Conservation (phyloP, 2,113 vertebrate species). For the Tamias sibiricus region DNA sequence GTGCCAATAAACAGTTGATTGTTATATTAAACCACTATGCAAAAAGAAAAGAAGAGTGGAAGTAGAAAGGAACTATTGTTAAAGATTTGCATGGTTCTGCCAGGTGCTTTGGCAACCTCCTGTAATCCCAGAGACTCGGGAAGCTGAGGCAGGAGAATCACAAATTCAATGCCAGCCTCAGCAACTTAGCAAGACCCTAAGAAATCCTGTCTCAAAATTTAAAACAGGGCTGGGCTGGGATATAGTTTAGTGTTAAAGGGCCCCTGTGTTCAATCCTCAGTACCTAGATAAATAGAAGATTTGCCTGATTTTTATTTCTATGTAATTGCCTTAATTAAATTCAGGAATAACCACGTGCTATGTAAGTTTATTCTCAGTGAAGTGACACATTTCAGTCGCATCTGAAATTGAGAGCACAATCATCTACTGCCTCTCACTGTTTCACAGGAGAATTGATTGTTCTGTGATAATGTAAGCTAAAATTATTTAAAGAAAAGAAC, state of each 20-base stretch:
- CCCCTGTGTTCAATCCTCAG: too few relatives aligned
- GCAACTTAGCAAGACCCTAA: too few relatives aligned
- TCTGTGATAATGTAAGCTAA: neutral
- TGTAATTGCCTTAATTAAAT: neutral
- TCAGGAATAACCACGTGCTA: neutral
- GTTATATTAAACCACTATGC: neutral
- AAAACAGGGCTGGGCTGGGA: too few relatives aligned
- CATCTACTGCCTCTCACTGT: conserved; percentile 67
- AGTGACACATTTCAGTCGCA: neutral
- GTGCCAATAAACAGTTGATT: neutral
- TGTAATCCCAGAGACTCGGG: too few relatives aligned
- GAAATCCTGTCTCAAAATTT: too few relatives aligned
- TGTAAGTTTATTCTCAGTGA: neutral
- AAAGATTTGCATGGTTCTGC: neutral
- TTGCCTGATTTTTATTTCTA: neutral
- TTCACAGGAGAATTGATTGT: conserved; percentile 27
- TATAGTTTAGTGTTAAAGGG: too few relatives aligned
- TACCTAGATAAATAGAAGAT: too few relatives aligned
- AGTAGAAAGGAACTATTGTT: neutral
- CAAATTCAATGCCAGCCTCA: too few relatives aligned
- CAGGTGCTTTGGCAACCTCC: too few relatives aligned
- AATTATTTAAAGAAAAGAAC: neutral
- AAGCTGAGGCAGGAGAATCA: too few relatives aligned
- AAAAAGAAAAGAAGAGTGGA: neutral
- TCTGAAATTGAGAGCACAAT: conserved; percentile 35